Conservation (phyloP, 2,113 vertebrate genomes). For the Odocoileus virginianus region DNA sequence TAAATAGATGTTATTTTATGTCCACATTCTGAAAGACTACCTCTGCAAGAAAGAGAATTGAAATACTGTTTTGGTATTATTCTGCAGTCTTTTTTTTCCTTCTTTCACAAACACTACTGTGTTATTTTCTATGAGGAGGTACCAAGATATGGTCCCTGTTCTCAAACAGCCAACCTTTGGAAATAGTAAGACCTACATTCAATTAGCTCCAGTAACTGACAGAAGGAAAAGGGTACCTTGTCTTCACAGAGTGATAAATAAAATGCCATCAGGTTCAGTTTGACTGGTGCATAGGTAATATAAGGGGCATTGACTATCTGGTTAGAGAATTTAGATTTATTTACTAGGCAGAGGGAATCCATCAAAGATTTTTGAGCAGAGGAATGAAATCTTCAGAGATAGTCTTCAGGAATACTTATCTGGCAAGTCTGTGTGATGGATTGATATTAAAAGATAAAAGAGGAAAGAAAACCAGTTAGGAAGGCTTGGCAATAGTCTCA, state of each 20-base stretch:
- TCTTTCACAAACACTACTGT: background rate
- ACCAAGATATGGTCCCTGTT: background rate
- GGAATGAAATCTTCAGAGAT: background rate
- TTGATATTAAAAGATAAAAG: background rate
- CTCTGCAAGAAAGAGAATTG: background rate
- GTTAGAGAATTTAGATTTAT: background rate
- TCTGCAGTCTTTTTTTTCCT: background rate
- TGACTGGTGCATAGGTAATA: background rate
- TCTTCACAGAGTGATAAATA: background rate
- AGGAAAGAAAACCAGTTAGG: background rate
- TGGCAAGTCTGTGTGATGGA: background rate
- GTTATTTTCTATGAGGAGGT: background rate
- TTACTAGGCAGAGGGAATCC: background rate
- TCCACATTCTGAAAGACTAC: slow-evolving; percentile 30
- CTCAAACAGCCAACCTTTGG: background rate
- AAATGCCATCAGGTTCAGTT: background rate
- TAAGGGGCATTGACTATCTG: background rate
- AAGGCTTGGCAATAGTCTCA: background rate
- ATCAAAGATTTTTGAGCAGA: background rate
- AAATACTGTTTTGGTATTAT: background rate
- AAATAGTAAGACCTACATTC: background rate
- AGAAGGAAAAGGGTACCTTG: background rate
- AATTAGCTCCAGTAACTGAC: background rate
- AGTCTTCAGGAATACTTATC: background rate
- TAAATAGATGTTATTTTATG: slow-evolving; percentile 5